These are phyloP conservation scores for rat (Rattus norvegicus) DNA, from an alignment of 2,113 vertebrate species.

Conservation along the genomic window DNA sequence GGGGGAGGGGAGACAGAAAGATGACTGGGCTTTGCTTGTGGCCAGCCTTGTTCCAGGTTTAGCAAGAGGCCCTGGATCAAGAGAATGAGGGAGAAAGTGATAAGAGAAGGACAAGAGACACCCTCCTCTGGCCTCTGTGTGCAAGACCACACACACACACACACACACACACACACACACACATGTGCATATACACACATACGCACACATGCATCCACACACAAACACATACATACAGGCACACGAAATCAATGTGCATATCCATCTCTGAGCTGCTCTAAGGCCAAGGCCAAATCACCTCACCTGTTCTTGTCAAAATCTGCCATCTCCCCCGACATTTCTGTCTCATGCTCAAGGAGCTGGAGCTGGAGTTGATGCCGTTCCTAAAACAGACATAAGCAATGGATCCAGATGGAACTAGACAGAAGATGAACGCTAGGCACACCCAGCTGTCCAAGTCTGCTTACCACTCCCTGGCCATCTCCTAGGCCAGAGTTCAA, in stretches of 20 bases:
- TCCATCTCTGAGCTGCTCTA: neutral
- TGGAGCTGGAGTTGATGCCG: conserved; percentile 92
- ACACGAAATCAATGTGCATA: neutral
- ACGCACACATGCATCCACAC: neutral
- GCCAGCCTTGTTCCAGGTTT: neutral
- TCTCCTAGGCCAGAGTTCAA: neutral
- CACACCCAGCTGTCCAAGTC: neutral
- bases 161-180: neutral
- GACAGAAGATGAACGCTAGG: neutral
- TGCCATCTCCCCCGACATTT: conserved; percentile 87
- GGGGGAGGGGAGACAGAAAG: neutral
- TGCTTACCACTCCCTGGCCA: neutral
- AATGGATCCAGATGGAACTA: neutral
- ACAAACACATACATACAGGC: neutral
- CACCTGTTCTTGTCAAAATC: conserved; percentile 89
- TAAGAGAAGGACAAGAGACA: neutral
- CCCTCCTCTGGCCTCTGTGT: neutral
- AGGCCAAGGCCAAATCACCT: neutral
- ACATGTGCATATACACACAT: neutral
- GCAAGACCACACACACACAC: neutral
- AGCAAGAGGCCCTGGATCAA: neutral
- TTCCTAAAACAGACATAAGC: conserved; percentile 88
- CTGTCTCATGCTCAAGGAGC: conserved; percentile 91
- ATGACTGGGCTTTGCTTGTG: too few species aligned
- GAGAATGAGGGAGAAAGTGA: neutral